phyloP scores from a whole-genome alignment of 2,888 invertebrate genomes.

The Automeris io region DNA sequence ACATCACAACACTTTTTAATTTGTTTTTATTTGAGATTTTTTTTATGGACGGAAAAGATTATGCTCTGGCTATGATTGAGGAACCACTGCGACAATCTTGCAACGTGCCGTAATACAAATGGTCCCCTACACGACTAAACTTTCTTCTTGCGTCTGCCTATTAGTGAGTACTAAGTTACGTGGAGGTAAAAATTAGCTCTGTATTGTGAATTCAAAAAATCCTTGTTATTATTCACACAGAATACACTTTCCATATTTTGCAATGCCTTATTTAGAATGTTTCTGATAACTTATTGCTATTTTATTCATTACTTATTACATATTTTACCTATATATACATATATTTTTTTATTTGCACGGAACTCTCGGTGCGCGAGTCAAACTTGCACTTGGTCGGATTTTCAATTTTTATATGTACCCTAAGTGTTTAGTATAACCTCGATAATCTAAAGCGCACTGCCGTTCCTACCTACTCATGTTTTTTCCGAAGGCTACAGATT shows the following conservation, averaged over 20 bases:
- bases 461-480: too few species aligned
- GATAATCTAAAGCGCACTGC: too few species aligned
- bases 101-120: conserved; percentile 3
- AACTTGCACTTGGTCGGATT: too few species aligned
- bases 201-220: conserved; percentile 4
- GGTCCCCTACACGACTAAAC: conserved; percentile 10
- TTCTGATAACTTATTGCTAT: too few species aligned
- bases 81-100: background rate
- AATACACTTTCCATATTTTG: conserved; percentile 4
- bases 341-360: too few species aligned
- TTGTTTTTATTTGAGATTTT: background rate
- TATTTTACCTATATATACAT: too few species aligned
- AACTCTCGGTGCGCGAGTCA: too few species aligned
- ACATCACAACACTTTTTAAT: background rate
- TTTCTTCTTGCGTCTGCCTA: conserved; percentile 18
- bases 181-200: conserved; percentile 14
- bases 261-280: background rate
- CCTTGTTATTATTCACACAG: background rate
- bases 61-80: background rate
- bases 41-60: background rate
- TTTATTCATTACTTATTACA: too few species aligned
- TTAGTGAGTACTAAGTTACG: conserved; percentile 11
- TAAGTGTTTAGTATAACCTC: too few species aligned
- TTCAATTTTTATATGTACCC: too few species aligned
- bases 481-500: conserved; percentile 1